Evolutionary conservation across 2,888 invertebrate genomes (phyloP).

Genomic region (Aleiodes leptofemur): DNA sequence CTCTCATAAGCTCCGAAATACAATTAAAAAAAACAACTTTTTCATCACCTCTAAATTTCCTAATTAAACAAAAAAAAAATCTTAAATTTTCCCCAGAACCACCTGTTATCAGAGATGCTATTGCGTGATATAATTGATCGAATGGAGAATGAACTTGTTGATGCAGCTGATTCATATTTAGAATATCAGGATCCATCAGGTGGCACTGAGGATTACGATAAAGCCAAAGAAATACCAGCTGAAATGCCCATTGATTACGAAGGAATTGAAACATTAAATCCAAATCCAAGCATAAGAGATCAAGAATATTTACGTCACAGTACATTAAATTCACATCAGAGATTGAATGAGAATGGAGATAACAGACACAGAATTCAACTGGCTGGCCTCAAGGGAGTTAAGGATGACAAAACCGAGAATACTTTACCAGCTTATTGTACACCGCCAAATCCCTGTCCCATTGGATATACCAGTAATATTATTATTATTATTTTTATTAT

Average conservation of each 20-base stretch:
- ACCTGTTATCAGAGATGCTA: conserved; percentile 82
- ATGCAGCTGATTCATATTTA: conserved; percentile 80
- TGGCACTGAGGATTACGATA: conserved; percentile 66
- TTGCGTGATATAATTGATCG: conserved; percentile 86
- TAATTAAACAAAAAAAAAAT: not conserved
- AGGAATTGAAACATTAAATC: conserved; percentile 81
- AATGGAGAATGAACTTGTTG: conserved; percentile 85
- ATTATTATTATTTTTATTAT: conserved; percentile 21
- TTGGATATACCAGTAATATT: conserved; percentile 88
- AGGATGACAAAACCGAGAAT: conserved; percentile 92
- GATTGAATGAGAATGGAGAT: conserved; percentile 78
- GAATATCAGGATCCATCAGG: conserved; percentile 79
- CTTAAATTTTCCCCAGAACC: conserved; percentile 75
- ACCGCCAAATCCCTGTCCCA: conserved; percentile 99
- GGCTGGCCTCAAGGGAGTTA: conserved; percentile 77
- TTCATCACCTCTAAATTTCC: too few species aligned
- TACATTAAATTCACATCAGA: conserved; percentile 84
- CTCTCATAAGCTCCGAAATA: not conserved
- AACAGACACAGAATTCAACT: conserved; percentile 70
- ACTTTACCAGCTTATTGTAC: conserved; percentile 98
- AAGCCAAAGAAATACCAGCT: conserved; percentile 68
- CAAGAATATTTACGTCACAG: conserved; percentile 92
- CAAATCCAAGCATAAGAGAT: conserved; percentile 88
- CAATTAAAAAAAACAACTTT: not conserved
- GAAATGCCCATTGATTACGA: conserved; percentile 82